A percentile compares a stretch with the other conserved stretches of the same genome.
These are phyloP conservation scores for Drosophila santomea DNA, from an alignment of 1,140 invertebrate genomes.

Conservation along the genomic window DNA sequence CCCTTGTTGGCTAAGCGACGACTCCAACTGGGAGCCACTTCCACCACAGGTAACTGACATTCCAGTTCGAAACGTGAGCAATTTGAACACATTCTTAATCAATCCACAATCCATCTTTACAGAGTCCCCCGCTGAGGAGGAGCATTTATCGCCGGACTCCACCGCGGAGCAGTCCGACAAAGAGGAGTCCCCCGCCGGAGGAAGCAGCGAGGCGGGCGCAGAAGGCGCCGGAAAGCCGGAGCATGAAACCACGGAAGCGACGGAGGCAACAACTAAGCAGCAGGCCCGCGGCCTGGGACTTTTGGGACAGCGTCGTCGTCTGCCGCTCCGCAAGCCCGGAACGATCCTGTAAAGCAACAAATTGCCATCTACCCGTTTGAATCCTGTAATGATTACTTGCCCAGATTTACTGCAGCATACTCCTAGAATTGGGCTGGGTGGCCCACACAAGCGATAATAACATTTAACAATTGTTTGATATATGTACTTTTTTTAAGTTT, in stretches of 20 bases:
- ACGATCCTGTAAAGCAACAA: slow-evolving; percentile 78
- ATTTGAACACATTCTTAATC: neutral
- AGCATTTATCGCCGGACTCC: slow-evolving; percentile 72
- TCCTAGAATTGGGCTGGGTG: slow-evolving; percentile 23
- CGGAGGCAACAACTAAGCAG: slow-evolving; percentile 85
- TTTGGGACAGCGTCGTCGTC: slow-evolving; percentile 87
- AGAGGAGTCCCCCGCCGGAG: slow-evolving; percentile 48
- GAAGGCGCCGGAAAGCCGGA: slow-evolving; percentile 62
- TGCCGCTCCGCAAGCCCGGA: slow-evolving; percentile 86
- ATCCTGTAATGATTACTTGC: slow-evolving; percentile 36
- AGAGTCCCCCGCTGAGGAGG: slow-evolving; percentile 79
- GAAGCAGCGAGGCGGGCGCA: slow-evolving; percentile 44
- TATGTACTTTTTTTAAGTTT: slow-evolving; percentile 35
- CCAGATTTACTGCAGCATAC: slow-evolving; percentile 27
- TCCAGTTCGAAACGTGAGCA: too few species aligned
- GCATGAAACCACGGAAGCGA: slow-evolving; percentile 84
- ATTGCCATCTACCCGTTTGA: slow-evolving; percentile 10
- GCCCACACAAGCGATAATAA: slow-evolving; percentile 50
- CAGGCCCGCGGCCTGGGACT: slow-evolving; percentile 86
- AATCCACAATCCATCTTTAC: neutral
- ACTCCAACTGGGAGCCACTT: slow-evolving; percentile 70
- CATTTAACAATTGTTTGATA: slow-evolving; percentile 45
- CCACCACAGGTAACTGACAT: slow-evolving; percentile 57
- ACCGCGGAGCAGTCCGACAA: slow-evolving; percentile 58
- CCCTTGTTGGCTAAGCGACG: slow-evolving; percentile 80